Percentiles rank a stretch among this genome's conserved stretches.
These are phyloP conservation scores for Palythoa heliodiscus DNA, from an alignment of 92 coral and sea anemone genomes.

Conservation along the genomic window DNA sequence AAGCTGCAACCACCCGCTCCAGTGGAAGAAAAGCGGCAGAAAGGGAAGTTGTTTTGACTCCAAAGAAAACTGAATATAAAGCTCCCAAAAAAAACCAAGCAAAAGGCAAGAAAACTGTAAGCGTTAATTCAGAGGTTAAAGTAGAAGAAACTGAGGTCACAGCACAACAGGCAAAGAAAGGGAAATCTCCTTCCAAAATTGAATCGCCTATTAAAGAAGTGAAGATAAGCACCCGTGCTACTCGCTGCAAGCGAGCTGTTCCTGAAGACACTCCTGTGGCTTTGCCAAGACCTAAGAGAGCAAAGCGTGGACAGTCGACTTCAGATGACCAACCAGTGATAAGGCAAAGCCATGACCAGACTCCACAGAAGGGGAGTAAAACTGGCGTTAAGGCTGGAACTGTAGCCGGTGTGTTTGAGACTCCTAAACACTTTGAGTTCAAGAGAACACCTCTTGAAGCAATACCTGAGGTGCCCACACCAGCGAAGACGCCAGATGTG, in stretches of 20 bases:
- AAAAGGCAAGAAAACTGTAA: background rate
- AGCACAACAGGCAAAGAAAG: conserved; percentile 17
- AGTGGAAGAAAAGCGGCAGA: conserved; percentile 24
- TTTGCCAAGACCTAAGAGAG: conserved; percentile 71
- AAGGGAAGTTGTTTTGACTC: background rate
- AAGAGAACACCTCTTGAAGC: conserved; percentile 82
- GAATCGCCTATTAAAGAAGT: conserved; percentile 20
- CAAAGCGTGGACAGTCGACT: conserved; percentile 10
- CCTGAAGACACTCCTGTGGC: conserved; percentile 56
- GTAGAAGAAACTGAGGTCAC: conserved; percentile 20
- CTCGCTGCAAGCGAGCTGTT: conserved; percentile 73
- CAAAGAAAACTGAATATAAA: background rate
- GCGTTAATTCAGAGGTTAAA: background rate
- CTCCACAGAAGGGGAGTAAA: conserved; percentile 40
- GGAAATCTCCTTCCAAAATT: background rate
- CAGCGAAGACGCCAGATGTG: conserved; percentile 56
- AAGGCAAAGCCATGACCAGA: conserved; percentile 5
- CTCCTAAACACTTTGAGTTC: conserved; percentile 66
- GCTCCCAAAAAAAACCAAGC: background rate
- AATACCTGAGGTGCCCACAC: conserved; percentile 81
- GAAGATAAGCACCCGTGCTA: conserved; percentile 40
- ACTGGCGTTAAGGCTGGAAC: conserved; percentile 49
- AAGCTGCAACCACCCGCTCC: conserved; percentile 39
- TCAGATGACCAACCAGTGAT: background rate
- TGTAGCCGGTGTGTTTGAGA: conserved; percentile 63